Base-by-base conservation (phyloP, 2,113 vertebrate species). In the Embiotoca jacksoni region DNA sequence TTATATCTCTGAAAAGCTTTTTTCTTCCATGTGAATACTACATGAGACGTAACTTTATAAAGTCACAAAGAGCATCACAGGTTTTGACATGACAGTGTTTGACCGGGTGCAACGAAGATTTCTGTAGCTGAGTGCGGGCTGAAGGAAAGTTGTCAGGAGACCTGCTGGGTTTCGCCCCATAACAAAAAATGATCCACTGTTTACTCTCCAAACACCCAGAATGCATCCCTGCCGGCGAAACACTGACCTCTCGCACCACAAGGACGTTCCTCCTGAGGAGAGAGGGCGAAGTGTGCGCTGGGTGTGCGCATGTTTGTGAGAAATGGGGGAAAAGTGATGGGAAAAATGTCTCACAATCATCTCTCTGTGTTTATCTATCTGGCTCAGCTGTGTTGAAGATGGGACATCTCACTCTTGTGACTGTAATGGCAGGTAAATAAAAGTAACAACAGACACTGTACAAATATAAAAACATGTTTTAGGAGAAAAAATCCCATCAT, bases 381-480 rank as follows among this genome's bases (percentile, higher is more conserved):
- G 33, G 66, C 36, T 78, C 75, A 82, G 83, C 65, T 56, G 60
- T 73, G 63, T 54, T 79, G 39, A 94, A 93, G 83, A 95, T 95
- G 94, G 91, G 81, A 52, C 87, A 61, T 36, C 76, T 91, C 58
- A 82, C 68, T 54, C 52, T 86, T 47, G 72, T 94, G 72, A 49
- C 89, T 61, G 49, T 95, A 44, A 35, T 94, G 36, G 85, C 94
- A 94, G 94, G 95, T 94, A 93, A 93, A 89, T 41, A 60, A 52
- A 58, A 52, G 1, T 49, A 0, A 31, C 0, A 69, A 14, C 7
- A 23, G 1, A 67, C 2, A 37, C 1, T 5, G 7, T 23, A 0
- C 15, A 52, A 9, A 33, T 16, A 47, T 23, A 16, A 49, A 49
- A 49, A 16, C 6, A 16, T 2, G 13, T 13, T 44, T 44, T 11